A percentile compares a stretch with the other conserved stretches of the same genome.
phyloP scores from a whole-genome alignment of 2,888 invertebrate genomes.

The Campoplex capitator region DNA sequence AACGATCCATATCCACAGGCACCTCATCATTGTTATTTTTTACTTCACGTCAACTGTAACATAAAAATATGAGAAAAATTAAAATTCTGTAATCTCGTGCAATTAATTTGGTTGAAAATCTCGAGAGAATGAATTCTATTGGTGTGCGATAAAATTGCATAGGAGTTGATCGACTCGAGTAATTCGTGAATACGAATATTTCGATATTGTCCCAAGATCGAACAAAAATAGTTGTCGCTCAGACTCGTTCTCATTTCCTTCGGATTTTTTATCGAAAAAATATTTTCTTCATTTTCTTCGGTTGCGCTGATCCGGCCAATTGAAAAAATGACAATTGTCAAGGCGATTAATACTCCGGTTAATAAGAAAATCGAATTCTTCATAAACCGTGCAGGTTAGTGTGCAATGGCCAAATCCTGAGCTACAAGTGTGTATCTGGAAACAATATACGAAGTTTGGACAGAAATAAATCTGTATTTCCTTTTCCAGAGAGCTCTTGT shows the following conservation, averaged over 20 bases:
- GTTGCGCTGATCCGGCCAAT: neutral
- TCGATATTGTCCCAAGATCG: neutral
- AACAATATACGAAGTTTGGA: constrained; percentile 39
- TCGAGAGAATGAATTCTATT: neutral
- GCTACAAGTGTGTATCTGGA: constrained; percentile 30
- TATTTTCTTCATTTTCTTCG: neutral
- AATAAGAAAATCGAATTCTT: neutral
- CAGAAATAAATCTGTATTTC: constrained; percentile 54
- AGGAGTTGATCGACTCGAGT: neutral
- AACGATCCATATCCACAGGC: constrained; percentile 77
- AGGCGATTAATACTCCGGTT: neutral
- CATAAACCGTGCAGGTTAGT: neutral
- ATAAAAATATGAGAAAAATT: constrained; percentile 8
- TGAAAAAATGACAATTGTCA: neutral
- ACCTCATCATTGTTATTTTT: constrained; percentile 77
- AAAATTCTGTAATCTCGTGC: neutral
- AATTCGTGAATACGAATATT: no score
- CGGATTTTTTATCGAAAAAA: neutral
- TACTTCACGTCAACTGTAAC: constrained; percentile 60
- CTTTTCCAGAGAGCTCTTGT: neutral
- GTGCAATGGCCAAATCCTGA: constrained; percentile 31
- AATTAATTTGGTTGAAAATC: neutral
- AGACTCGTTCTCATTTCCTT: neutral
- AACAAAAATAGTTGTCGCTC: neutral
- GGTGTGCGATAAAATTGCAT: neutral